phyloP scores from a whole-genome alignment of 2,888 invertebrate genomes.

The Ichneumon xanthorius region DNA sequence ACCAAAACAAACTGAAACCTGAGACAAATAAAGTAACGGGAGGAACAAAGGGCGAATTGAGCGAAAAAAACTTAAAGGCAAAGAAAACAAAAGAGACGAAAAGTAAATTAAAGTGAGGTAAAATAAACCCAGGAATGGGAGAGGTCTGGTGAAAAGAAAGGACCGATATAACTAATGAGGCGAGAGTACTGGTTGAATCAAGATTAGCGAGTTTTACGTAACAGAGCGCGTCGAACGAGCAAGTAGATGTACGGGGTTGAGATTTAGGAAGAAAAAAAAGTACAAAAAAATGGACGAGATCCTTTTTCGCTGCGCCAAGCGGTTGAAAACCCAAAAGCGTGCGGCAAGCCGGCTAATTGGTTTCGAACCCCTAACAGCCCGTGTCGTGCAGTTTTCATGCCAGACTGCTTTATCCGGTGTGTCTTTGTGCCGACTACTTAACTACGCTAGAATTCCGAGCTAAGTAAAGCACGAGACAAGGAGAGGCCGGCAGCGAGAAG shows the following conservation, averaged over 20 bases:
- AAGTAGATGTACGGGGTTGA: not conserved
- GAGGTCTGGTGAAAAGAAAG: not conserved
- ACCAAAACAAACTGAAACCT: no score
- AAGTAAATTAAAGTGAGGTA: not conserved
- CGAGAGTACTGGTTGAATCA: not conserved
- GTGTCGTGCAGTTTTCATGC: slow-evolving; percentile 52
- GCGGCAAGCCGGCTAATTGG: slow-evolving; percentile 51
- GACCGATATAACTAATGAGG: not conserved
- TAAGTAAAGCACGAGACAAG: slow-evolving; percentile 12
- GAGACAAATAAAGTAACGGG: no score
- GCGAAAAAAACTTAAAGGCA: no score
- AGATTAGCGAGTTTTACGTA: not conserved
- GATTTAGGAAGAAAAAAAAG: not conserved
- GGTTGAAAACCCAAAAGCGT: slow-evolving; percentile 5
- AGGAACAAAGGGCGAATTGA: no score
- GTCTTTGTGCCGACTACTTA: slow-evolving; percentile 56
- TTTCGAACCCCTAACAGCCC: slow-evolving; percentile 53
- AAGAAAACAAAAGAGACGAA: slow-evolving; percentile 11
- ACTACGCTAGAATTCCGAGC: slow-evolving; percentile 29
- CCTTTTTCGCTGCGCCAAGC: slow-evolving; percentile 16
- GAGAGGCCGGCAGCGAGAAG: slow-evolving; percentile 25
- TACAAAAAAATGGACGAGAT: not conserved
- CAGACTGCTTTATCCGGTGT: slow-evolving; percentile 35
- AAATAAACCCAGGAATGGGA: not conserved
- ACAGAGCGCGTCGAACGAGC: slow-evolving; percentile 1